phyloP scores from a whole-genome alignment of 1,140 invertebrate genomes.

The Physella acuta region DNA sequence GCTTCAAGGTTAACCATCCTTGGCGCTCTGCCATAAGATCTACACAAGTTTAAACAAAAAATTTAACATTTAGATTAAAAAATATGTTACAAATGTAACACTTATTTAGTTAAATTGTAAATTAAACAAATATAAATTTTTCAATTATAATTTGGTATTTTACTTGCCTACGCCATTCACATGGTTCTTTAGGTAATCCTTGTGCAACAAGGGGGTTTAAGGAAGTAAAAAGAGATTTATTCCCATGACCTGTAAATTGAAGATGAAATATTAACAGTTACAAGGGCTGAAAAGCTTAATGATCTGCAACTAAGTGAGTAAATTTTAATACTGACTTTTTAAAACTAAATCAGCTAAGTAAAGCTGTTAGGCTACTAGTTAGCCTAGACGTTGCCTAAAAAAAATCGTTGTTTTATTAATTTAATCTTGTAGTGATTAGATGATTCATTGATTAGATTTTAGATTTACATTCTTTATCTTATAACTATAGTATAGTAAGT shows the following conservation, averaged over 20 bases:
- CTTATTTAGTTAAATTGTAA: not conserved
- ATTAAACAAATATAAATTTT: not conserved
- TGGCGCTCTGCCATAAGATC: slow-evolving; percentile 63
- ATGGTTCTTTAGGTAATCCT: slow-evolving; percentile 79
- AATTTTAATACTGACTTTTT: not conserved
- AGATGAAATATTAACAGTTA: not conserved
- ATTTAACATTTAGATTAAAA: not conserved
- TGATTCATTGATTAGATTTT: too few species aligned
- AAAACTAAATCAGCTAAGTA: not conserved
- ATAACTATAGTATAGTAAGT: too few species aligned
- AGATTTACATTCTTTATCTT: too few species aligned
- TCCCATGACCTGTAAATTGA: slow-evolving; percentile 75
- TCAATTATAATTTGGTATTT: too few species aligned
- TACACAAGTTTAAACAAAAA: slow-evolving; percentile 30
- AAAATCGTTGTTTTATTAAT: not conserved
- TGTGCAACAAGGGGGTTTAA: slow-evolving; percentile 75
- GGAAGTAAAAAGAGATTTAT: slow-evolving; percentile 81
- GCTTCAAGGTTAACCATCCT: slow-evolving; percentile 74
- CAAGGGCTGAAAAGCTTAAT: not conserved
- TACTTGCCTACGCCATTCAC: slow-evolving; percentile 81
- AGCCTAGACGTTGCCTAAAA: not conserved
- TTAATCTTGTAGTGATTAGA: not conserved
- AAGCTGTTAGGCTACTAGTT: not conserved
- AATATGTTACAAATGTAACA: not conserved
- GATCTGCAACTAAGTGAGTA: not conserved